A percentile compares a stretch with the other conserved stretches of the same genome.
Evolutionary conservation across 2,113 vertebrate species (phyloP).

Genomic region (Aegithalos caudatus): DNA sequence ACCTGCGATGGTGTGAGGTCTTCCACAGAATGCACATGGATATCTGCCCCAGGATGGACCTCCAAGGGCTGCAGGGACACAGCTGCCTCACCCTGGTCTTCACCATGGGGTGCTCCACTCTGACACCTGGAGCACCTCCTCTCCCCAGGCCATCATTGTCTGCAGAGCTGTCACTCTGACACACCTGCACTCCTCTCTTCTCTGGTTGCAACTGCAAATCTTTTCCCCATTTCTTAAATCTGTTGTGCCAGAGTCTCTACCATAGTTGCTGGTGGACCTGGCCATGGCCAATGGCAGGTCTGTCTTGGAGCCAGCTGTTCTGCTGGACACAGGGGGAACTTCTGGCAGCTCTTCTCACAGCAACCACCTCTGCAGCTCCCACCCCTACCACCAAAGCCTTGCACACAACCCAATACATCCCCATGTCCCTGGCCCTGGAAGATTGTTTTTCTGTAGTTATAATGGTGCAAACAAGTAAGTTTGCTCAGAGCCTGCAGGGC

Average conservation of each 20-base stretch:
- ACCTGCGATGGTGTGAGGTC: rapidly evolving
- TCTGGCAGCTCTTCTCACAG: background rate
- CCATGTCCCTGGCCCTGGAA: background rate
- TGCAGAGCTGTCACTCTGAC: background rate
- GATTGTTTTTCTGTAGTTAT: background rate
- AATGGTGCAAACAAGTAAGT: background rate
- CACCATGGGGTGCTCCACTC: background rate
- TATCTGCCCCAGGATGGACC: background rate
- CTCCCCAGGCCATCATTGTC: background rate
- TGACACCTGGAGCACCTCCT: background rate
- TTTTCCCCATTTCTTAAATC: background rate
- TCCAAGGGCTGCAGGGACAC: background rate
- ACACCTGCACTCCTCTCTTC: background rate
- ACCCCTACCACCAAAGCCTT: background rate
- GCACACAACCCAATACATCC: background rate
- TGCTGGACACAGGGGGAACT: rapidly evolving
- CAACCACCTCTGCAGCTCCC: background rate
- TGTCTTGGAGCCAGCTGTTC: background rate
- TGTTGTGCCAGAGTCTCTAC: background rate
- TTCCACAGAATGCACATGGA: background rate
- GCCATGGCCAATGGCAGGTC: background rate
- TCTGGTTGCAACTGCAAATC: background rate
- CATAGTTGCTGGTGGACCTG: rapidly evolving
- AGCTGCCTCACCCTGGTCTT: background rate
- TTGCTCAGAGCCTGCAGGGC: background rate